phyloP scores from a whole-genome alignment of 23 tunicate genomes.

The Clavelina lepadiformis region DNA sequence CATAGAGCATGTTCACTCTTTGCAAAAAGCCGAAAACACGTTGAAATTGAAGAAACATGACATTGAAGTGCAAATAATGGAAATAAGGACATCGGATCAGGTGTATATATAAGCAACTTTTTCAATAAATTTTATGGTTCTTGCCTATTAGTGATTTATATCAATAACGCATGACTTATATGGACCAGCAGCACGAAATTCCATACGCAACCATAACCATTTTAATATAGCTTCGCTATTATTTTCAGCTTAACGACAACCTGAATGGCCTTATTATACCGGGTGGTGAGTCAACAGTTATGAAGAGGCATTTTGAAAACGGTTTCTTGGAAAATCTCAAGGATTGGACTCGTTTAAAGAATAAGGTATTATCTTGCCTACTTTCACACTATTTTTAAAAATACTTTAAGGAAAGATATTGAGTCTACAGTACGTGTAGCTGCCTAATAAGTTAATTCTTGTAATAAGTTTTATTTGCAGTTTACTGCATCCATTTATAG shows the following conservation, averaged over 20 bases:
- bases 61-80: constrained; percentile 4
- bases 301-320: constrained; percentile 25
- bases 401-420: too few species aligned
- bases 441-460: too few species aligned
- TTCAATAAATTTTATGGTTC: not conserved
- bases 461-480: too few species aligned
- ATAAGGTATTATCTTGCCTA: constrained; percentile 20
- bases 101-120: not conserved
- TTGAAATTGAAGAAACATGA: constrained; percentile 1
- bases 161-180: not conserved
- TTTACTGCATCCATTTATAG: too few species aligned
- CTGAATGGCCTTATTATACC: constrained; percentile 72
- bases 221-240: too few species aligned
- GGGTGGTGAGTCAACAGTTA: constrained; percentile 71
- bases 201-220: too few species aligned
- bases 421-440: too few species aligned
- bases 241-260: constrained; percentile 31
- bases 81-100: constrained; percentile 6
- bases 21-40: constrained; percentile 19
- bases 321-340: constrained; percentile 40
- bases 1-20: constrained; percentile 32
- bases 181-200: too few species aligned
- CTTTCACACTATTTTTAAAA: constrained; percentile 1
- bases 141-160: not conserved
- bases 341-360: constrained; percentile 27